phyloP scores from a whole-genome alignment of 2,113 vertebrate genomes.

The Protobothrops mucrosquamatus region DNA sequence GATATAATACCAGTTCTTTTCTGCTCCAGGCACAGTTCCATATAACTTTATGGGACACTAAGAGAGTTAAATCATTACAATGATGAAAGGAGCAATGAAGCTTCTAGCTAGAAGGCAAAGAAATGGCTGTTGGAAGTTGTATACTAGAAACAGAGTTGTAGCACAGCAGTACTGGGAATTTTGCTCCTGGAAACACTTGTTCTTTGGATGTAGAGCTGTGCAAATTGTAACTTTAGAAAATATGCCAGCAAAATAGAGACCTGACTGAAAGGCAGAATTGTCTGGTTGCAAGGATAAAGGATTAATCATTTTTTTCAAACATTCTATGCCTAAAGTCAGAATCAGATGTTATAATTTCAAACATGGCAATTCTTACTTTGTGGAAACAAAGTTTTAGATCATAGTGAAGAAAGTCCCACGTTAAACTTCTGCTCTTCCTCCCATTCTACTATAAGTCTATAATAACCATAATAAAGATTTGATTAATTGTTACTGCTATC shows the following conservation, averaged over 20 bases:
- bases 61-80: constrained; percentile 22
- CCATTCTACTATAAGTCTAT: not conserved
- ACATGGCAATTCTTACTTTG: not conserved
- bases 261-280: constrained; percentile 27
- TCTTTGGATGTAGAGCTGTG: constrained; percentile 28
- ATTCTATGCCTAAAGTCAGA: constrained; percentile 8
- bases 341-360: constrained; percentile 11
- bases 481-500: not conserved
- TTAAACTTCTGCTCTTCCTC: not conserved
- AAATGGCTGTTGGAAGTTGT: not conserved
- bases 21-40: not conserved
- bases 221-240: constrained; percentile 27
- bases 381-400: fast-evolving
- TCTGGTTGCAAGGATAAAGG: constrained; percentile 45
- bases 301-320: not conserved
- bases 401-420: not conserved
- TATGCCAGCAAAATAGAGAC: constrained; percentile 27
- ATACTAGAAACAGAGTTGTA: not conserved
- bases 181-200: constrained; percentile 34
- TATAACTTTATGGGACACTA: not conserved
- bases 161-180: constrained; percentile 1
- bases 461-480: not conserved
- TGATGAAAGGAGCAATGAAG: constrained; percentile 6
- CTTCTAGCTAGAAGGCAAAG: not conserved
- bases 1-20: not conserved